Evolutionary conservation across 64 coral and sea anemone species (phyloP).

Genomic region (Dendronephthya gigantea): DNA sequence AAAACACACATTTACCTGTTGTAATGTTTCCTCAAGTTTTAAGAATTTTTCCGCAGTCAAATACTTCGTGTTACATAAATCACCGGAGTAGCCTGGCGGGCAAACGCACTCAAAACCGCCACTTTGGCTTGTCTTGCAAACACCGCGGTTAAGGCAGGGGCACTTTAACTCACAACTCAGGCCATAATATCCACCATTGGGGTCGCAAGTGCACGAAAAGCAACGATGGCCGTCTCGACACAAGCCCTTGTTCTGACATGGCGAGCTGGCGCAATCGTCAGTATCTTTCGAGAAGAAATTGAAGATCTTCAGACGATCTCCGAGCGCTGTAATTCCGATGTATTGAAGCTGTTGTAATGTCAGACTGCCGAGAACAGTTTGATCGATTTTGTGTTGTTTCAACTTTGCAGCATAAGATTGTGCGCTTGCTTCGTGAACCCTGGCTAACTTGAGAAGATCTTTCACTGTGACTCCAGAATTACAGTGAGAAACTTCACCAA

Average conservation of each 20-base stretch:
- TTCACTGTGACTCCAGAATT: too few species aligned
- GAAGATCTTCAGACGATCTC: slow-evolving; percentile 48
- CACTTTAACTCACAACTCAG: slow-evolving; percentile 37
- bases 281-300: slow-evolving; percentile 31
- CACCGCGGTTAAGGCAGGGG: slow-evolving; percentile 42
- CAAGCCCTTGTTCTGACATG: slow-evolving; percentile 35
- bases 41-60: slow-evolving; percentile 5
- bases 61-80: slow-evolving; percentile 37
- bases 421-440: not conserved
- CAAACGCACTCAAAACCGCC: slow-evolving; percentile 46
- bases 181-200: slow-evolving; percentile 28
- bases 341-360: slow-evolving; percentile 28
- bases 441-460: slow-evolving; percentile 15
- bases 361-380: not conserved
- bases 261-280: slow-evolving; percentile 30
- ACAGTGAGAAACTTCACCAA: too few species aligned
- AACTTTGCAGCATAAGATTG: slow-evolving; percentile 12
- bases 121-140: slow-evolving; percentile 21
- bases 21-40: not conserved
- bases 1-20: too few species aligned
- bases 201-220: slow-evolving; percentile 23
- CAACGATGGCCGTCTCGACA: slow-evolving; percentile 46
- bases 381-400: slow-evolving; percentile 40
- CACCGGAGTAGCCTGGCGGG: slow-evolving; percentile 33
- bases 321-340: slow-evolving; percentile 33